These are phyloP conservation scores for Psix sp. DNA, from an alignment of 1,140 invertebrate species.

Conservation along the genomic window DNA sequence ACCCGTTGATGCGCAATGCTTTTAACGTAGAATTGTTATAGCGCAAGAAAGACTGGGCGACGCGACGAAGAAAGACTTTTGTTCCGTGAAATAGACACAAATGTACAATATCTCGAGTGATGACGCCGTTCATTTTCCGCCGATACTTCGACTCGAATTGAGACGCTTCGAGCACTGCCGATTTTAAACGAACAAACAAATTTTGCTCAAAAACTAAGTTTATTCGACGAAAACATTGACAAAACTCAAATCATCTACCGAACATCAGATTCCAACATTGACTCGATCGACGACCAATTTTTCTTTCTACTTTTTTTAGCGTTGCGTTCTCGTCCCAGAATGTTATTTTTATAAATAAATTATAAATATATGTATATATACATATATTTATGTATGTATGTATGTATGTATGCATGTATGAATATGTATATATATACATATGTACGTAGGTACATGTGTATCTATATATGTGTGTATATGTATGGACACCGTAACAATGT, in stretches of 20 bases:
- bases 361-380: slow-evolving; percentile 61
- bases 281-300: slow-evolving; percentile 36
- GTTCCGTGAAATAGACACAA: background rate
- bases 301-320: slow-evolving; percentile 29
- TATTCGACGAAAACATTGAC: background rate
- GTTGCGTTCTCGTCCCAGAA: slow-evolving; percentile 60
- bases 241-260: background rate
- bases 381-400: slow-evolving; percentile 60
- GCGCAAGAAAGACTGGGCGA: slow-evolving; percentile 31
- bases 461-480: slow-evolving; percentile 63
- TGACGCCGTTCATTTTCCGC: slow-evolving; percentile 5
- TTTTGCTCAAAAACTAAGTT: slow-evolving; percentile 49
- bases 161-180: slow-evolving; percentile 25
- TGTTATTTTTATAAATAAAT: slow-evolving; percentile 74
- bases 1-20: slow-evolving; percentile 42
- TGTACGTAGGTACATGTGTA: slow-evolving; percentile 58
- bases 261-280: slow-evolving; percentile 21
- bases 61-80: slow-evolving; percentile 16
- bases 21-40: slow-evolving; percentile 50
- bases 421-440: slow-evolving; percentile 61
- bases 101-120: slow-evolving; percentile 11
- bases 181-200: slow-evolving; percentile 5
- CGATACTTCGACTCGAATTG: slow-evolving; percentile 27
- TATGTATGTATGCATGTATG: no score
- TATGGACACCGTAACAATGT: slow-evolving; percentile 69